phyloP scores from a whole-genome alignment of 2,797 vertebrate species.

The Iguana delicatissima region DNA sequence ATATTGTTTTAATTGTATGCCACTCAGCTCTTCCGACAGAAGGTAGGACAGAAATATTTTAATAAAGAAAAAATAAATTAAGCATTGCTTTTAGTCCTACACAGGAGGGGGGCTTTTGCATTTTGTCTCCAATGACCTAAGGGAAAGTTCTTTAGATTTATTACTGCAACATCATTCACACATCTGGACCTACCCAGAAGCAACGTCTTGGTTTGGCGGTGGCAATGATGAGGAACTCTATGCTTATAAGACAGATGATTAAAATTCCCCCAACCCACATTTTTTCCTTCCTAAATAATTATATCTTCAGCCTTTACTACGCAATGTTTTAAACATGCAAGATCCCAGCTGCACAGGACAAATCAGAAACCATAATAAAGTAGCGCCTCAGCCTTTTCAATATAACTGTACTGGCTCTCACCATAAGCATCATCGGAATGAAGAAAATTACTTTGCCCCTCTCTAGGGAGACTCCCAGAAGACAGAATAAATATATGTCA shows the following conservation, averaged over 20 bases:
- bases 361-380: constrained; percentile 38
- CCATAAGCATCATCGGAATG: background rate
- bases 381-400: constrained; percentile 16
- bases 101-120: constrained; percentile 39
- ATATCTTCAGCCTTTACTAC: constrained; percentile 47
- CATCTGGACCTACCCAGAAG: constrained; percentile 54
- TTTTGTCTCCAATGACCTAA: constrained; percentile 30
- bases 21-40: too few species aligned
- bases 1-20: too few species aligned
- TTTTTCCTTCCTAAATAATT: constrained; percentile 42
- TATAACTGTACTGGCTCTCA: constrained; percentile 45
- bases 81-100: constrained; percentile 3
- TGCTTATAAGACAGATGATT: constrained; percentile 38
- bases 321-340: constrained; percentile 37
- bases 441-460: constrained; percentile 48
- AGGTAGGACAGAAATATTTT: background rate
- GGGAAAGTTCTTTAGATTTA: constrained; percentile 46
- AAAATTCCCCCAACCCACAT: background rate
- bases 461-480: constrained; percentile 43
- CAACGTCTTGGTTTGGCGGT: constrained; percentile 9
- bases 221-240: constrained; percentile 26
- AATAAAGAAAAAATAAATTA: background rate
- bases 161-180: constrained; percentile 54
- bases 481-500: constrained; percentile 35
- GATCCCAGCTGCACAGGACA: constrained; percentile 36